These are phyloP conservation scores for Epinephelus malabaricus DNA, from an alignment of 2,797 vertebrate species.

Conservation along the genomic window DNA sequence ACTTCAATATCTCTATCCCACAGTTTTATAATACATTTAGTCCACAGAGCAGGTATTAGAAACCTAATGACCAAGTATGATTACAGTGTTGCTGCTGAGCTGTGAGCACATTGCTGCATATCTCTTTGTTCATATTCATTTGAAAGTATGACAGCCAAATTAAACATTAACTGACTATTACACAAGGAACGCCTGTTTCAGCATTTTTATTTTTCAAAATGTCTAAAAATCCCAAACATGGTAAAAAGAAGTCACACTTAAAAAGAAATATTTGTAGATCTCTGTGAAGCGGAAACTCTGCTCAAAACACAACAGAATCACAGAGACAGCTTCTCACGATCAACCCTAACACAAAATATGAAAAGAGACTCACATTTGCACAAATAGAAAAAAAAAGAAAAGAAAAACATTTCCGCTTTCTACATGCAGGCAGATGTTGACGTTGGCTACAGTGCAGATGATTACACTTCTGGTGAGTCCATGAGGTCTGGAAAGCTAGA, in stretches of 20 bases:
- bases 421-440: conserved; percentile 46
- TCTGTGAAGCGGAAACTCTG: conserved; percentile 17
- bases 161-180: not conserved
- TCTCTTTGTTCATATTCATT: no score
- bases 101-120: no score
- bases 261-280: conserved; percentile 45
- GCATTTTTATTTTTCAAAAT: conserved; percentile 74
- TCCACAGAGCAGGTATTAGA: no score
- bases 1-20: no score
- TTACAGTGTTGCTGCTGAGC: no score
- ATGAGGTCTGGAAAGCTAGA: conserved; percentile 13
- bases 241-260: conserved; percentile 59
- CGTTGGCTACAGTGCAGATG: conserved; percentile 43
- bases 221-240: conserved; percentile 65
- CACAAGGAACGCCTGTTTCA: conserved; percentile 29
- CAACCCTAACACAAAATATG: conserved; percentile 32
- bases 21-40: no score
- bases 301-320: conserved; percentile 24
- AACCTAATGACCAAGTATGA: no score
- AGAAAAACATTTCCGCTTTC: conserved; percentile 11
- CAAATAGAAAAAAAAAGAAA: conserved; percentile 14
- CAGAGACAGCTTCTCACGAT: conserved; percentile 22
- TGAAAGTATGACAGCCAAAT: no score
- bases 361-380: conserved; percentile 39
- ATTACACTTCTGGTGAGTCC: conserved; percentile 37